Conservation (phyloP, 2,888 invertebrate species). For the Amiota minor region DNA sequence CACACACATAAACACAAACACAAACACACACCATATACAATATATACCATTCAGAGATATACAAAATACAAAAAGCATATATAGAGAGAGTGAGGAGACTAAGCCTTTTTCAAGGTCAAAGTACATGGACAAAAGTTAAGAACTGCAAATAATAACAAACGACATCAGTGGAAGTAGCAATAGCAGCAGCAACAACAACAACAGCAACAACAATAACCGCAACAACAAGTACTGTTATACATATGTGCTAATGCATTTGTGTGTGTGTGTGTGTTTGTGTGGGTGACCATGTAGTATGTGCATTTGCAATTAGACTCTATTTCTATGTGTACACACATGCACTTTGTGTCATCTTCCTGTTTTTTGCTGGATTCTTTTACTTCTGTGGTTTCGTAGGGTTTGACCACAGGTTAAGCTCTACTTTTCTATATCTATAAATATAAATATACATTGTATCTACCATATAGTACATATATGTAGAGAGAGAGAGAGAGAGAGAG, state of each 20-base stretch:
- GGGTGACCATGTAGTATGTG: not conserved
- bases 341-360: too few species aligned
- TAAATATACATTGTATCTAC: conserved; percentile 14
- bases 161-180: not conserved
- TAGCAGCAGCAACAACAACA: not conserved
- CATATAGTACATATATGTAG: not conserved
- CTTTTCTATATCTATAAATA: conserved; percentile 20
- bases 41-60: conserved; percentile 27
- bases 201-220: conserved; percentile 17
- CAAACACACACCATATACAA: too few species aligned
- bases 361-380: too few species aligned
- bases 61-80: conserved; percentile 19
- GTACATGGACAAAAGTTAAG: conserved; percentile 29
- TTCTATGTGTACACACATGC: too few species aligned
- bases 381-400: too few species aligned
- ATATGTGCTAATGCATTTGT: not conserved
- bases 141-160: conserved; percentile 21
- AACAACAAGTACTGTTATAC: conserved; percentile 14
- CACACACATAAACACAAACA: conserved; percentile 18
- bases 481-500: not conserved
- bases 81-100: not conserved
- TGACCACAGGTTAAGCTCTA: not conserved
- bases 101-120: conserved; percentile 50
- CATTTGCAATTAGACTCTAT: not conserved
- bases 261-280: not conserved